These are phyloP conservation scores for Temnothorax nylanderi DNA, from an alignment of 1,140 invertebrate species.

Conservation along the genomic window DNA sequence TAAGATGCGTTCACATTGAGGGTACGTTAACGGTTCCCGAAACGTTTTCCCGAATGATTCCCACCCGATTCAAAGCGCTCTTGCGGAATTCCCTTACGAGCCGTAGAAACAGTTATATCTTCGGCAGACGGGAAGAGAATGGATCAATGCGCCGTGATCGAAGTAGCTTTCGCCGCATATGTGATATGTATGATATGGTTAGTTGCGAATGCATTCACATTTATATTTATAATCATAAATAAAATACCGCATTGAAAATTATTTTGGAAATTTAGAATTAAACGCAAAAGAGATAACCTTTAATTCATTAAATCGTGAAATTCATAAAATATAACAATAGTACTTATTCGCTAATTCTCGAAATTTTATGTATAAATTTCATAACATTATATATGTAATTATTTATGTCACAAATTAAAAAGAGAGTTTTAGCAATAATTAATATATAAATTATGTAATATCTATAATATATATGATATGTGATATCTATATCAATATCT, in stretches of 20 bases:
- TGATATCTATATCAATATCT: no score
- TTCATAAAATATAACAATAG: not conserved
- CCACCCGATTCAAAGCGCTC: constrained; percentile 57
- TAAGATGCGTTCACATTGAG: constrained; percentile 65
- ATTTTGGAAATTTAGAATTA: constrained; percentile 13
- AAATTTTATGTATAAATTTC: constrained; percentile 7
- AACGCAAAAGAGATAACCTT: not conserved
- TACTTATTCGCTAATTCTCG: constrained; percentile 11
- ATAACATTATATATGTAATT: not conserved
- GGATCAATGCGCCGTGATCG: constrained; percentile 65
- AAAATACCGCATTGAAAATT: not conserved
- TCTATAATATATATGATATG: not conserved
- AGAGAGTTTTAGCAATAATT: no score
- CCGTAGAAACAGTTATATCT: constrained; percentile 69
- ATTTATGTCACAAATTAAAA: constrained; percentile 2
- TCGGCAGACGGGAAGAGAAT: not conserved
- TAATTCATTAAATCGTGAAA: constrained; percentile 1
- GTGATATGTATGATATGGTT: not conserved
- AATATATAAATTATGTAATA: not conserved
- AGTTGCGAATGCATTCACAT: not conserved
- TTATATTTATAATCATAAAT: not conserved
- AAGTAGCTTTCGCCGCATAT: constrained; percentile 32
- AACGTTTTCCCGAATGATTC: constrained; percentile 72
- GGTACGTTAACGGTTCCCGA: constrained; percentile 72
- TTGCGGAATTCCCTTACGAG: constrained; percentile 75